phyloP scores from a whole-genome alignment of 2,797 vertebrate genomes.

The Dendrocincla fuliginosa region DNA sequence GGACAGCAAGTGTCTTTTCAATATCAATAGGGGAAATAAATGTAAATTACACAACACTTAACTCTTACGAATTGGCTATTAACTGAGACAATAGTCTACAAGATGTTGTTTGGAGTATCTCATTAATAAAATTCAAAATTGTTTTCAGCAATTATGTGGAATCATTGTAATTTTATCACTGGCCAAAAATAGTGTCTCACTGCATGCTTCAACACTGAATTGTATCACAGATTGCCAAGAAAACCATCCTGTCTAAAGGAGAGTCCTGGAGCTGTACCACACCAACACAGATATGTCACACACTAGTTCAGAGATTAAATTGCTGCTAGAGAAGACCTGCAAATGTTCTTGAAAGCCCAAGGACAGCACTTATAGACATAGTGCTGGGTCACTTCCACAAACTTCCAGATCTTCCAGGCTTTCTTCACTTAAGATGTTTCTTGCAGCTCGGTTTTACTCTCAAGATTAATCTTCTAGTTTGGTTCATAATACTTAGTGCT shows the following conservation, averaged over 20 bases:
- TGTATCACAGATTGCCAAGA: constrained; percentile 57
- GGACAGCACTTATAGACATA: background rate
- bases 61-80: constrained; percentile 58
- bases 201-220: constrained; percentile 43
- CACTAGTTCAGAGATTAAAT: background rate
- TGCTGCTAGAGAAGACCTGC: background rate
- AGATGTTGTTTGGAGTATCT: constrained; percentile 70
- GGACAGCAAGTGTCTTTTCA: constrained; percentile 43
- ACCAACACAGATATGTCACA: background rate
- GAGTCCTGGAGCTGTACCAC: background rate
- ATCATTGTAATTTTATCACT: constrained; percentile 72
- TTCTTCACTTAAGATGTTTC: background rate
- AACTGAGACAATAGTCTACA: constrained; percentile 64
- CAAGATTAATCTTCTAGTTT: background rate
- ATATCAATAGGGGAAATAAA: constrained; percentile 38
- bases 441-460: background rate
- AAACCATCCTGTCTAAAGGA: constrained; percentile 33
- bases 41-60: constrained; percentile 54
- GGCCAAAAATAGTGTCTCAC: constrained; percentile 61
- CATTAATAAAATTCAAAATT: constrained; percentile 77
- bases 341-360: background rate
- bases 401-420: background rate
- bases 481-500: background rate
- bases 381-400: background rate
- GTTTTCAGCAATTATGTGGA: constrained; percentile 74